Base-by-base conservation (phyloP, 2,113 vertebrate species). In the Vimba vimba region DNA sequence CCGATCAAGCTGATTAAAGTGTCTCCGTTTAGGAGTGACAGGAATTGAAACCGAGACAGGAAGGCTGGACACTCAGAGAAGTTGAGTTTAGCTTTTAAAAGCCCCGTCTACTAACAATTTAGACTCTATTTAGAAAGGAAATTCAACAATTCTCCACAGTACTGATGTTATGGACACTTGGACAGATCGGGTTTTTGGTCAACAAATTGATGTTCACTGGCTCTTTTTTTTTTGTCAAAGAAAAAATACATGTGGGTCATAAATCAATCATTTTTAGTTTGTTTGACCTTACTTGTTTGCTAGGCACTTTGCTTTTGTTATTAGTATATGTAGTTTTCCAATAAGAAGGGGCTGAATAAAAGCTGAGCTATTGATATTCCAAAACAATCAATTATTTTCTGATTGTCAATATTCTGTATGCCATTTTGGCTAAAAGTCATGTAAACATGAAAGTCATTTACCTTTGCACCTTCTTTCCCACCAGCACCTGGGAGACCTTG, bases 401-500 rank as follows among this genome's bases (percentile, higher is more conserved):
- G 13, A 6, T 76, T 52, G 45, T 76, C 15, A 30, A 55, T 2
- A 27, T 52, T 52, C 25, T 52, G 6, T 21, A 21, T 21, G 19
- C 19, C 19, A 3, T 0, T 62, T 62, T 43, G 33, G 19, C 7
- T 15, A 3, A 39, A 60, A 60, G 27, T 25, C 2, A 79, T 79
- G 4, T 80, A 66, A 82, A 52, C 25, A 66, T 30, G 10, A 27
- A 50, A 23, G 10, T 30, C 6, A 69, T 85, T 84, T 94, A 99
- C 98, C 97, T 99, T 99, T 92, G 97, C 97, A 64, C 98, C 98
- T 93, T 99, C 98, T 93, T 98, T 99, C 82, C 98, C 98, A 91
- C 97, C 97, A 89, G 97, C 93, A 71, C 98, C 98, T 66, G 98
- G 97, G 71, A 99, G 96, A 86, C 98, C 98, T 92, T 99, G 97